phyloP scores from a whole-genome alignment of 30 jellyfish, hydroid and myxozoan species.

The Catostylus mosaicus region DNA sequence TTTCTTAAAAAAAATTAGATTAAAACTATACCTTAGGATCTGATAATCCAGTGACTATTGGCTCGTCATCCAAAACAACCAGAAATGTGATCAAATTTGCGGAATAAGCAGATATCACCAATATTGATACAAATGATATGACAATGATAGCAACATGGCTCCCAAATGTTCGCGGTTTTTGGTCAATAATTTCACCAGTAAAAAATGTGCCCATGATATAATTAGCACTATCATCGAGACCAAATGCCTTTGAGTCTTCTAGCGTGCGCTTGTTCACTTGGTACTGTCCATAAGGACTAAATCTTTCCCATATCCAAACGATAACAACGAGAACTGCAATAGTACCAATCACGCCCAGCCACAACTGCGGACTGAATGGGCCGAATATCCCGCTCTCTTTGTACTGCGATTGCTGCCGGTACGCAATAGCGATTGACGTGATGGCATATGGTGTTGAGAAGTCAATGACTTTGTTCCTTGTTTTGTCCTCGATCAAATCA shows the following conservation, averaged over 20 bases:
- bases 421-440: conserved; percentile 43
- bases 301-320: conserved; percentile 41
- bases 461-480: conserved; percentile 13
- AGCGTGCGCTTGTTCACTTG: conserved; percentile 1
- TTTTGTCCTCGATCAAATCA: conserved; percentile 22
- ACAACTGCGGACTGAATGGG: conserved; percentile 44
- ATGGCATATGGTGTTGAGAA: conserved; percentile 35
- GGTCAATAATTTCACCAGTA: conserved; percentile 67
- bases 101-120: conserved; percentile 60
- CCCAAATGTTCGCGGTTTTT: conserved; percentile 50
- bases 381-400: conserved; percentile 42
- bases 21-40: conserved; percentile 49
- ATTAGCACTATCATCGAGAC: conserved; percentile 37
- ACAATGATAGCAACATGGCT: conserved; percentile 42
- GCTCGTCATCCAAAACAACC: conserved; percentile 51
- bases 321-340: conserved; percentile 14
- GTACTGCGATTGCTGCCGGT: conserved; percentile 16
- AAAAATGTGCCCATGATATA: conserved; percentile 59
- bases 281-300: conserved; percentile 41
- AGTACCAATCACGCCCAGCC: conserved; percentile 25
- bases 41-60: conserved; percentile 14
- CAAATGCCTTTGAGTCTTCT: conserved; percentile 6
- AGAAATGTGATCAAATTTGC: conserved; percentile 59
- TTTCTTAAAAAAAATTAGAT: neutral
- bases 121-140: conserved; percentile 31